A percentile compares a stretch with the other conserved stretches of the same genome.
These are phyloP conservation scores for Batillaria attramentaria DNA, from an alignment of 1,140 invertebrate species.

Conservation along the genomic window DNA sequence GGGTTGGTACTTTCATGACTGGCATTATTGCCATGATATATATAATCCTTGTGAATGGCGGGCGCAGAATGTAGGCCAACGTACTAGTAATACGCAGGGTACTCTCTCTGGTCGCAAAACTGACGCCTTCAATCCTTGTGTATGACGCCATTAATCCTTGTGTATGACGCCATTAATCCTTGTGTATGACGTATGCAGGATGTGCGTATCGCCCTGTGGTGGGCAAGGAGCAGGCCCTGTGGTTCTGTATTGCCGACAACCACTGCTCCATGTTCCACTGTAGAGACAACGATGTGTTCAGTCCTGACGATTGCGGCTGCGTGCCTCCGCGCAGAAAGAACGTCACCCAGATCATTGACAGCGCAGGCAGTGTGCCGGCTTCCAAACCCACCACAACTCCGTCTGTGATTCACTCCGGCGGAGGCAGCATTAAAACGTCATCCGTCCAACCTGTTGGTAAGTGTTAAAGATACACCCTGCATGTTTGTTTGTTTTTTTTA, in stretches of 20 bases:
- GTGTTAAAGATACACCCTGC: too few relatives aligned
- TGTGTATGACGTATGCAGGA: too few relatives aligned
- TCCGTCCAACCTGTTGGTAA: background rate
- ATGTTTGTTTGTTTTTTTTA: too few relatives aligned
- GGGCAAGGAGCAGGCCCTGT: conserved; percentile 30
- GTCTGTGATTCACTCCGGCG: background rate
- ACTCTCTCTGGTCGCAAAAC: too few relatives aligned
- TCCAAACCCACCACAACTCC: background rate
- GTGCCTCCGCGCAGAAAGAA: conserved; percentile 1
- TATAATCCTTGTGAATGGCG: too few relatives aligned
- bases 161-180: too few relatives aligned
- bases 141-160: too few relatives aligned
- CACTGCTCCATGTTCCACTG: conserved; percentile 32
- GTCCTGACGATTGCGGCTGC: conserved; percentile 23
- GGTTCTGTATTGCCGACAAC: conserved; percentile 31
- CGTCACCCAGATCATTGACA: background rate
- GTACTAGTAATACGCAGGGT: too few relatives aligned
- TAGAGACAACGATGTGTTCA: conserved; percentile 30
- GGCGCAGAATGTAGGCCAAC: too few relatives aligned
- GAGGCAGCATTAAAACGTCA: background rate
- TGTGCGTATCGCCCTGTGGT: conserved; percentile 27
- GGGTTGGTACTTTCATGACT: too few relatives aligned
- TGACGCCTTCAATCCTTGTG: too few relatives aligned
- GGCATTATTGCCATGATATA: too few relatives aligned
- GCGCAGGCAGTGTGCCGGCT: background rate